Percentiles rank a stretch among this genome's conserved stretches.
Evolutionary conservation across 2,797 vertebrate species (phyloP).

Genomic region (Discoglossus pictus): DNA sequence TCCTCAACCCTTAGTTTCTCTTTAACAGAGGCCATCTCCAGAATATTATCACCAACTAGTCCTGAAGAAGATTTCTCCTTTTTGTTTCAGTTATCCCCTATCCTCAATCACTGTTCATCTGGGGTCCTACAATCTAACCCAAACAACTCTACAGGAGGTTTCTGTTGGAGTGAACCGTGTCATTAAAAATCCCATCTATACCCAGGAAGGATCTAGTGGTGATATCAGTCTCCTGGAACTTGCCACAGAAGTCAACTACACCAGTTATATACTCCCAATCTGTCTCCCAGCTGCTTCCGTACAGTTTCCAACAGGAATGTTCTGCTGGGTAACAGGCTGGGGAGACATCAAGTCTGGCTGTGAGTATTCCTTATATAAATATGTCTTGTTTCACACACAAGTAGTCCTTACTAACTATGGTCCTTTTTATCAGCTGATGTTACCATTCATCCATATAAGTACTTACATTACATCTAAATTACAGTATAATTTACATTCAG

Average conservation of each 20-base stretch:
- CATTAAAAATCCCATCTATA: conserved; percentile 53
- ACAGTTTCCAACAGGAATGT: conserved; percentile 35
- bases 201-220: conserved; percentile 32
- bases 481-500: too few species aligned
- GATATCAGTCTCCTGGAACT: conserved; percentile 63
- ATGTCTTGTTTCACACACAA: neutral
- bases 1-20: too few species aligned
- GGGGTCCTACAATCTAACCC: conserved; percentile 59
- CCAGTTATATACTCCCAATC: conserved; percentile 59
- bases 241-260: conserved; percentile 52
- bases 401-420: too few species aligned
- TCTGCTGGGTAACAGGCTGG: conserved; percentile 68
- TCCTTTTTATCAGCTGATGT: too few species aligned
- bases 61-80: too few species aligned
- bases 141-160: conserved; percentile 37
- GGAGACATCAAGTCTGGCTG: conserved; percentile 56
- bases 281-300: conserved; percentile 59
- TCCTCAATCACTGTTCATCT: conserved; percentile 55
- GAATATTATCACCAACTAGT: too few species aligned
- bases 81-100: too few species aligned
- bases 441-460: too few species aligned
- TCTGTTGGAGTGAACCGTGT: conserved; percentile 46
- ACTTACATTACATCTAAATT: too few species aligned
- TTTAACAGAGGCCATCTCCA: too few species aligned
- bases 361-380: conserved; percentile 29